A percentile compares a stretch with the other conserved stretches of the same genome.
Conservation (phyloP, 2,888 invertebrate species). For the Megaustenia siamemsis region DNA sequence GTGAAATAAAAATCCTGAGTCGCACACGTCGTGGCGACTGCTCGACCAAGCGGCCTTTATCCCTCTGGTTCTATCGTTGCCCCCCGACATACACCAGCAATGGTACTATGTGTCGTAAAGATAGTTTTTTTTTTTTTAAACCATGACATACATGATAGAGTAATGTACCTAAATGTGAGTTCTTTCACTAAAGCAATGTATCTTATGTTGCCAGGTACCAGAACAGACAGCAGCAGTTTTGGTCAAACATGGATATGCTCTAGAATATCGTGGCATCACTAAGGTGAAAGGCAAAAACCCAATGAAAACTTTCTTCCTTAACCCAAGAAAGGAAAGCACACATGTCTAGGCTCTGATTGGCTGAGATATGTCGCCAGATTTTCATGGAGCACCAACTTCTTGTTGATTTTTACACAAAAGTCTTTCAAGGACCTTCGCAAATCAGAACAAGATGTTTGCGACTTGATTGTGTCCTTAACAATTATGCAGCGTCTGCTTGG, state of each 20-base stretch:
- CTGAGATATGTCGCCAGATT: not conserved
- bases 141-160: no score
- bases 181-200: no score
- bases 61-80: no score
- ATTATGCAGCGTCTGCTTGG: not conserved
- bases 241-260: conserved; percentile 89
- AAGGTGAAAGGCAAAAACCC: conserved; percentile 95
- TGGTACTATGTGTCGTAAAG: no score
- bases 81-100: no score
- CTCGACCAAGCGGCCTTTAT: no score
- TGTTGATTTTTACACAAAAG: not conserved
- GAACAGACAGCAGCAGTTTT: conserved; percentile 90
- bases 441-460: not conserved
- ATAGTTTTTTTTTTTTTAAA: no score
- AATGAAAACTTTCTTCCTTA: conserved; percentile 89
- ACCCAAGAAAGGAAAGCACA: conserved; percentile 30
- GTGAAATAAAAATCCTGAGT: no score
- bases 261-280: conserved; percentile 94
- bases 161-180: no score
- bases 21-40: no score
- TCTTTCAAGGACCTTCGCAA: conserved; percentile 1
- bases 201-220: conserved; percentile 84
- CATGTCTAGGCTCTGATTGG: not conserved
- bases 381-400: not conserved
- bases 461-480: not conserved